Evolutionary conservation across 2,113 vertebrate genomes (phyloP).

Genomic region (Ophiodon elongatus): DNA sequence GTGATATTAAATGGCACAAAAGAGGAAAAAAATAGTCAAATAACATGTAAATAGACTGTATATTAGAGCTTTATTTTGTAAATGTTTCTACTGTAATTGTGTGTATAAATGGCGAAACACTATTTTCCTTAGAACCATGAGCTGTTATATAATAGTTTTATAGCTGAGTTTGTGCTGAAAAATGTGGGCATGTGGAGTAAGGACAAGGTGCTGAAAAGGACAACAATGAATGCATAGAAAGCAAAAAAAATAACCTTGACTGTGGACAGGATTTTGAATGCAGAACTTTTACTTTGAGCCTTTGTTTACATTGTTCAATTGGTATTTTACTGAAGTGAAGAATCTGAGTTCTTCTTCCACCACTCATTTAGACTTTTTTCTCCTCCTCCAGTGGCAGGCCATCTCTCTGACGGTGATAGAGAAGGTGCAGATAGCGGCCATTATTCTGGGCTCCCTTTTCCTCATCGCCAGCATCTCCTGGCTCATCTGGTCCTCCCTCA

Average conservation of each 20-base stretch:
- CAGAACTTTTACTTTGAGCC: background rate
- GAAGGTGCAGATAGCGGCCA: conserved; percentile 96
- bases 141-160: background rate
- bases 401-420: conserved; percentile 96
- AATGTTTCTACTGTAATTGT: background rate
- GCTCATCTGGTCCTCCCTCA: conserved; percentile 97
- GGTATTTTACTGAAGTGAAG: background rate
- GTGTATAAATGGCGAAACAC: background rate
- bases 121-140: background rate
- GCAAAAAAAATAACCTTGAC: background rate
- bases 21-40: background rate
- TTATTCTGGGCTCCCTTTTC: conserved; percentile 94
- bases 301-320: background rate
- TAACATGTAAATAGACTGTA: background rate
- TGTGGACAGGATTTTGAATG: background rate
- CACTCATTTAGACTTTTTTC: background rate
- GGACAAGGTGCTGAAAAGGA: background rate
- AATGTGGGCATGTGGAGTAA: background rate
- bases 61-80: background rate
- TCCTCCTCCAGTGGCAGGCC: conserved; percentile 90
- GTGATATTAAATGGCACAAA: background rate
- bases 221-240: background rate
- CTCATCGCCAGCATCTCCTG: conserved; percentile 97
- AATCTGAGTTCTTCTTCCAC: background rate
- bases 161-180: background rate